A percentile compares a stretch with the other conserved stretches of the same genome.
Conservation (phyloP, 2,797 vertebrate species). For the Chaunax sp. region DNA sequence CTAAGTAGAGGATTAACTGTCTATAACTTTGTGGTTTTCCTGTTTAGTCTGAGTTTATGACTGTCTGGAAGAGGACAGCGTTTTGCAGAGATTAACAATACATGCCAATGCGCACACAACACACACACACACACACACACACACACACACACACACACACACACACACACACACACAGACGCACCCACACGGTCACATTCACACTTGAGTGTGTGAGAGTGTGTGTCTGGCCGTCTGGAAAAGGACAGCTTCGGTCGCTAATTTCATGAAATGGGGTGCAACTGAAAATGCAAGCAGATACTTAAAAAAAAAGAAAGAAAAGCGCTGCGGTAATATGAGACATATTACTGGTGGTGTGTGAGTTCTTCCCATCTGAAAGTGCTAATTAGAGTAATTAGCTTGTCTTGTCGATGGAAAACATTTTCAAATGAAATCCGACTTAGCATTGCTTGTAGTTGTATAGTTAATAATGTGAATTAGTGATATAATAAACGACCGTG, state of each 20-base stretch:
- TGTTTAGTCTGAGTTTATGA: slow-evolving; percentile 80
- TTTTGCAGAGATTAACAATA: slow-evolving; percentile 33
- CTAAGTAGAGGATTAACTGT: slow-evolving; percentile 59
- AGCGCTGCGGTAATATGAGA: background rate
- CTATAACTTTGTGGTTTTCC: slow-evolving; percentile 72
- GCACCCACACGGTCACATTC: too few species aligned
- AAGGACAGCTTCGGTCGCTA: slow-evolving; percentile 27
- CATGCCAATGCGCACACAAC: slow-evolving; percentile 5
- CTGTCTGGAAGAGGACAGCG: slow-evolving; percentile 67
- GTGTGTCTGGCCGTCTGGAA: slow-evolving; percentile 37
- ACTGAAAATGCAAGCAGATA: too few species aligned
- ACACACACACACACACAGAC: too few species aligned
- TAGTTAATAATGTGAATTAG: background rate
- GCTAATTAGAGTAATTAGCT: too few species aligned
- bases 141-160: slow-evolving; percentile 14
- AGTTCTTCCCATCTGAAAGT: too few species aligned
- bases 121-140: slow-evolving; percentile 13
- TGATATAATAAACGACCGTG: background rate
- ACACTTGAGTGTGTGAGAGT: slow-evolving; percentile 6
- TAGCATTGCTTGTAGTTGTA: background rate
- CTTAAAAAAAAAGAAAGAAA: too few species aligned
- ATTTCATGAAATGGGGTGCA: slow-evolving; percentile 10
- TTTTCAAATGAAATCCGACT: background rate
- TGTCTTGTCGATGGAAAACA: background rate
- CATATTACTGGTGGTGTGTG: background rate